A percentile compares a stretch with the other conserved stretches of the same genome.
phyloP scores from a whole-genome alignment of 2,113 vertebrate genomes.

The Ornithorhynchus anatinus region DNA sequence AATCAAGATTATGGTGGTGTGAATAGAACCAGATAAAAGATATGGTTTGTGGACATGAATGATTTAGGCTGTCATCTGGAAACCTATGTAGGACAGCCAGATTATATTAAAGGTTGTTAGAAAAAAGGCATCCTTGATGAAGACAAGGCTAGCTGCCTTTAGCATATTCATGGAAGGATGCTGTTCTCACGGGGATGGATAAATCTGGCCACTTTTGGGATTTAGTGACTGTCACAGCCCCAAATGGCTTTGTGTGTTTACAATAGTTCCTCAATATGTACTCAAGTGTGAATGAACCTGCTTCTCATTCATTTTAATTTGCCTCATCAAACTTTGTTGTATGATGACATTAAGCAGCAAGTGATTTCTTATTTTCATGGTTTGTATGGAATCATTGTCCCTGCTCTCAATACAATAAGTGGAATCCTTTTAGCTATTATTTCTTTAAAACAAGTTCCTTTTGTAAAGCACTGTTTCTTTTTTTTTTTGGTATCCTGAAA shows the following conservation, averaged over 20 bases:
- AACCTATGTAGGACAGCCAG: neutral
- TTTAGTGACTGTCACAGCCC: neutral
- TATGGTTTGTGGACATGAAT: neutral
- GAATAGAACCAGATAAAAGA: neutral
- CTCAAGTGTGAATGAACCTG: neutral
- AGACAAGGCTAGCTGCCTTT: neutral
- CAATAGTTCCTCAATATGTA: too few relatives aligned
- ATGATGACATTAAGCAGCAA: neutral
- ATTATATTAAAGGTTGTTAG: neutral
- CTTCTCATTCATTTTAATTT: neutral
- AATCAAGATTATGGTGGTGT: neutral
- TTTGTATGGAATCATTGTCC: neutral
- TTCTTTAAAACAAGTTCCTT: constrained; percentile 3
- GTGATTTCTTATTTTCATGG: neutral
- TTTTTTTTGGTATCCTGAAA: neutral
- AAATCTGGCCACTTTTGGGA: neutral
- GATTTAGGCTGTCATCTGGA: too few relatives aligned
- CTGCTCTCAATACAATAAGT: neutral
- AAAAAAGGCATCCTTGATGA: neutral
- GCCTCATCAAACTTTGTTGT: neutral
- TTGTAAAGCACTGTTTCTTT: neutral
- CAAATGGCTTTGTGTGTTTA: too few relatives aligned
- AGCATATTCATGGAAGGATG: neutral
- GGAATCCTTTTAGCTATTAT: neutral
- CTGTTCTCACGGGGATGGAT: neutral